Base-by-base conservation (phyloP, 2,888 invertebrate genomes). In the Cantharis flavilabris region DNA sequence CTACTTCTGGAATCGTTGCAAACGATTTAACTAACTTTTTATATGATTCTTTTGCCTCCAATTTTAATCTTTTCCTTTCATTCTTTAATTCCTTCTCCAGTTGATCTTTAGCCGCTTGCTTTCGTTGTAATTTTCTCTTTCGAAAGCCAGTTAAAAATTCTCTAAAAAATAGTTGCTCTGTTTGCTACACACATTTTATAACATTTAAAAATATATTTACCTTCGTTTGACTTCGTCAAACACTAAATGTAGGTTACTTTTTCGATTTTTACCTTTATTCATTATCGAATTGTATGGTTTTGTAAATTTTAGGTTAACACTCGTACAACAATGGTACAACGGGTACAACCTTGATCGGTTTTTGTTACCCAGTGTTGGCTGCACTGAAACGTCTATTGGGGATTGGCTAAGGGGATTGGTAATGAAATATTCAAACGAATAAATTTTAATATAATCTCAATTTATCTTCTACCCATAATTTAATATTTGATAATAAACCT, bases 121-220 rank as follows among this genome's bases (percentile, higher is more conserved):
- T 92, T 69, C 96, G 90, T 86, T 95, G 93, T 67, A 94, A 87
- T 86, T 96, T 96, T 80, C 96, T 90, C 88, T 95, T 96, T 69
- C 92, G 94, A 86, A 96, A 96, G 2, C 96, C 96, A 80, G 93
- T 93, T 28, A 96, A 88, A 86, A 94, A 96, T 69, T 96, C 95
- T 84, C 96, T 96, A 85, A 73, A 90, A 87, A n/a, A 71, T 71
- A 71, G 16, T 65, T 74, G 11, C 20, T 9, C 2, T 13, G 13
- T 13, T n/a, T n/a, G 9, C 14, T n/a, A n/a, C 49, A 70, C 73
- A 71, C 23, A 1, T 30, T 64, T 30, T 33, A 69, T 16, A 69
- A 62, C 10, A 62, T 28, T 62, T 64, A 16, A 49, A 23, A 9
- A 23, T 14, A 67, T 62, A 85, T 84, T 87, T 88, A 93, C 93